Evolutionary conservation across 2,888 invertebrate species (phyloP).

Genomic region (Melieria crassipennis): DNA sequence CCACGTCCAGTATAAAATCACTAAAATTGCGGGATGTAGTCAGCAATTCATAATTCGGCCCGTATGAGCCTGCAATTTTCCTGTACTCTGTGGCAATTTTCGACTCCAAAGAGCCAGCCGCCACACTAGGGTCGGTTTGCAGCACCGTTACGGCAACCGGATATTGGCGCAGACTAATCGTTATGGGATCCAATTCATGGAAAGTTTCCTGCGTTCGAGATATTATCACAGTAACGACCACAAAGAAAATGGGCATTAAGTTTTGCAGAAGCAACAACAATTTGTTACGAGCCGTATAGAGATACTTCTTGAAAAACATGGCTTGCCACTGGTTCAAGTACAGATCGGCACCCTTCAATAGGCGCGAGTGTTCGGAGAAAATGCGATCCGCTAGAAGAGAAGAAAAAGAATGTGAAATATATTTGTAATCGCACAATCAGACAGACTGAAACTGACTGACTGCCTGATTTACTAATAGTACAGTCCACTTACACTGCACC

Average conservation of each 20-base stretch:
- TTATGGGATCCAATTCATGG: slow-evolving; percentile 67
- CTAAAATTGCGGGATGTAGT: slow-evolving; percentile 45
- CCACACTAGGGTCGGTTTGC: slow-evolving; percentile 41
- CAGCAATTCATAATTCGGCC: slow-evolving; percentile 42
- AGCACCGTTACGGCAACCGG: slow-evolving; percentile 52
- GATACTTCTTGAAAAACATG: slow-evolving; percentile 74
- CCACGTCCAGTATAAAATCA: slow-evolving; percentile 51
- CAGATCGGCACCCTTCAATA: slow-evolving; percentile 58
- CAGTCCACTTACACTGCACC: slow-evolving; percentile 60
- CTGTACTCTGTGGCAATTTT: slow-evolving; percentile 49
- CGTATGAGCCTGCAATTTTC: slow-evolving; percentile 45
- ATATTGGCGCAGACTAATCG: slow-evolving; percentile 50
- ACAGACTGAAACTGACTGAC: too few species aligned
- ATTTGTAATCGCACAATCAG: too few species aligned
- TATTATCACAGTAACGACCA: slow-evolving; percentile 72
- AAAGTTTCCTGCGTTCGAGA: slow-evolving; percentile 65
- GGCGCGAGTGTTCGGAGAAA: slow-evolving; percentile 51
- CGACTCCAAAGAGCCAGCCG: not conserved
- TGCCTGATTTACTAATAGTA: slow-evolving; percentile 39
- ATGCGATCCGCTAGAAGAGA: slow-evolving; percentile 53
- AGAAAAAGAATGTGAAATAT: not conserved
- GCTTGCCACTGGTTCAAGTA: slow-evolving; percentile 72
- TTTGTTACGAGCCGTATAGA: slow-evolving; percentile 76
- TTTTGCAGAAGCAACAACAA: slow-evolving; percentile 74
- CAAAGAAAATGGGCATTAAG: slow-evolving; percentile 74